Conservation (phyloP, 2,888 invertebrate species). For the Xanthostigma xanthostigma region DNA sequence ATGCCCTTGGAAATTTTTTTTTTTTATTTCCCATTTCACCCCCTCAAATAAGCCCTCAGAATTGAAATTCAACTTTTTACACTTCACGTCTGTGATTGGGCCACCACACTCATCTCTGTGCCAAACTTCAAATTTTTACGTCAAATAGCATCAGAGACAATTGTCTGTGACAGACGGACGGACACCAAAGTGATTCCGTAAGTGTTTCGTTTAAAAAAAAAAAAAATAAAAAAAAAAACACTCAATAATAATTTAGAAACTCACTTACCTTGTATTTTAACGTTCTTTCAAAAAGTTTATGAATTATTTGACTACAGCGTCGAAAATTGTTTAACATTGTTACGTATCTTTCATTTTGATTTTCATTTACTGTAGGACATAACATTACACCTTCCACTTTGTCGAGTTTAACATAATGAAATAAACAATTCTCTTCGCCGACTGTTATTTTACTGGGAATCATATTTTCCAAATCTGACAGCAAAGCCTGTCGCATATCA, state of each 20-base stretch:
- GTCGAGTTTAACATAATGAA: constrained; percentile 63
- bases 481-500: constrained; percentile 54
- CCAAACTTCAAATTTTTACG: too few relatives aligned
- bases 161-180: too few relatives aligned
- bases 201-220: too few relatives aligned
- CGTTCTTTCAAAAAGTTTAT: constrained; percentile 54
- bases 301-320: constrained; percentile 54
- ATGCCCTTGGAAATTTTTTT: too few relatives aligned
- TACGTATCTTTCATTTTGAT: constrained; percentile 31
- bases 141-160: too few relatives aligned
- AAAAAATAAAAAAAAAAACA: too few relatives aligned
- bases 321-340: constrained; percentile 57
- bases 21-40: too few relatives aligned
- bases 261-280: constrained; percentile 35
- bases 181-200: too few relatives aligned
- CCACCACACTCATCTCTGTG: too few relatives aligned
- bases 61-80: too few relatives aligned
- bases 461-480: constrained; percentile 53
- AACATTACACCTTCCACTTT: constrained; percentile 53
- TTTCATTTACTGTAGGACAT: constrained; percentile 35
- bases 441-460: constrained; percentile 44
- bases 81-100: too few relatives aligned
- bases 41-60: too few relatives aligned
- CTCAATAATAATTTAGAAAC: background rate
- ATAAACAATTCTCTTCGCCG: constrained; percentile 56